Evolutionary conservation across 37 sponge, comb jelly and placozoan genomes (phyloP), one percentile per base, ranked within the genome.

Genomic region (Halisarca cf. caerulea): DNA sequence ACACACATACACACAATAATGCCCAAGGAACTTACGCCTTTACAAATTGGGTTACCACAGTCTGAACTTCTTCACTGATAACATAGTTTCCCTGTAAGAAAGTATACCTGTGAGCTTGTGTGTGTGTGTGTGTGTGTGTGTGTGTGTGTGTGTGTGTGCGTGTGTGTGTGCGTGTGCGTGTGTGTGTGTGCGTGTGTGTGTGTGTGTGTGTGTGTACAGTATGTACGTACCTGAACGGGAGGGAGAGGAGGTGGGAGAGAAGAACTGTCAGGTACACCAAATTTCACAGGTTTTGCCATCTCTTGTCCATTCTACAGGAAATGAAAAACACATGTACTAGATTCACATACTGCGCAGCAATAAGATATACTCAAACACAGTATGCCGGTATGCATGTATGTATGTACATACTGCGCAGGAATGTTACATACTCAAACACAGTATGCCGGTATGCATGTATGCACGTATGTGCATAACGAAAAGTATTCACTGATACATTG

Each of bases 211-310:
- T 47, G 51, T 47, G 51, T 47, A 47, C 51, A 47, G 51, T 47
- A 47, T 5, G 18, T 33, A 2, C 44, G 38, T 25, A 74, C 77
- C 42, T 74, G 77, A 39, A 41, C 77, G 21, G 77, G 77, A 44
- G 77, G 77, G 18, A 74, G 36, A 38, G 39, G 11, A 36, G 77
- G 24, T 40, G 77, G 77, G 21, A 74, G 77, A 23, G 32, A 37
- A 24, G 77, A 40, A n/a, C 32, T 37, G 7, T 74, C 77, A 24
- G 77, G 77, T 4, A 74, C 77, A 74, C 38, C 40, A 40, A 74
- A 74, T 37, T 74, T 74, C 21, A 74, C 77, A 41, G 77, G 77
- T 74, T 43, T 74, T n/a, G 77, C 77, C 20, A 74, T 20, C 11
- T 40, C 77, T 9, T 74, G 42, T 3, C 77, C 77, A 74, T 74